Base-by-base conservation (phyloP, 2,113 vertebrate species). In the Arothron firmamentum region DNA sequence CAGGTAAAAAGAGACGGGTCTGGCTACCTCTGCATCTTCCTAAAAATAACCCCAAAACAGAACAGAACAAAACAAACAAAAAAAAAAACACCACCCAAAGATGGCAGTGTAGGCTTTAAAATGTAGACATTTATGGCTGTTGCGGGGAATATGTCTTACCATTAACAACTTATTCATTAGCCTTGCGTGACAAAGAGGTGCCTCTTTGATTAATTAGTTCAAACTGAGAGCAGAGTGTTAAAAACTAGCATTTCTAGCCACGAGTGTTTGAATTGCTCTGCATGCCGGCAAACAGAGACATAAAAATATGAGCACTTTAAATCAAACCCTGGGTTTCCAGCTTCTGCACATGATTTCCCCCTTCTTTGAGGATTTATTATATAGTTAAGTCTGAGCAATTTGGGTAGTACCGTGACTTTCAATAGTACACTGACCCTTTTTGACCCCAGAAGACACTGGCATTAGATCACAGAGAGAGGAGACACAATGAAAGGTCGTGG, bases 401-500 rank as follows among this genome's bases (percentile, higher is more conserved):
- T 34, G 41, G 38, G 47, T 18, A 11, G 16, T 6, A 28, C 13
- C 43, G 14, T 46, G 43, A 15, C 17, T 48, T 65, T 69, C 23
- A 61, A 41, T 19, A 14, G 19, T 46, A 43, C 62, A 20, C 49
- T 15, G 31, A 31, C 43, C 59, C 78, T 54, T 65, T 65, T 34
- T 65, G 55, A 70, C 70, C 55, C 76, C 57, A 61, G 48, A 53
- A 54, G 23, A 56, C 56, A 19, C 51, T 13, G 8, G 52, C 60
- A 18, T 63, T 59, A 62, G 56, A 63, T 56, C 58, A 53, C 16
- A 1, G 3, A 76, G 63, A 65, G 54, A 48, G 19, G 11, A 13
- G 45, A 59, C 56, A 73, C 56, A 75, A 79, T 67, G 31, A 28
- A 20, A 64, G 68, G 47, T 70, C 66, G 25, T 57, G 75, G 64